phyloP scores from a whole-genome alignment of 2,797 vertebrate genomes.

The Tachyglossus aculeatus region DNA sequence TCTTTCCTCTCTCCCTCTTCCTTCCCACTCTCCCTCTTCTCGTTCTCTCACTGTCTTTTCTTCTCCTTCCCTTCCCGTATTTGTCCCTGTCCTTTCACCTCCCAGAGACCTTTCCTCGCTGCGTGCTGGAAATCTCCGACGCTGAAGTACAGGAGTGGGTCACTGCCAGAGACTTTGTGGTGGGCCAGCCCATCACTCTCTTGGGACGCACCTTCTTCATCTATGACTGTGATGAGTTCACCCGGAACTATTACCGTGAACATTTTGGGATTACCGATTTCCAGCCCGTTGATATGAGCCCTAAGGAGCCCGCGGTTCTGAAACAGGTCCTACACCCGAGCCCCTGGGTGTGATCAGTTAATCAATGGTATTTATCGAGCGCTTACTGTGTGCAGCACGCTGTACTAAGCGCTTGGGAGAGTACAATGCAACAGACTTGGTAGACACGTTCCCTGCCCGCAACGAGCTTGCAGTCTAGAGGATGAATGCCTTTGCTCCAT shows the following conservation, averaged over 20 bases:
- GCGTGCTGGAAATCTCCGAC: conserved; percentile 86
- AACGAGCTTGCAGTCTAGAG: no score
- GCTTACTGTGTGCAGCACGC: no score
- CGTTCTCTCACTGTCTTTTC: background rate
- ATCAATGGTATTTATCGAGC: no score
- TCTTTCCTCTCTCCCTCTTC: background rate
- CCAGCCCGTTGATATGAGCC: conserved; percentile 70
- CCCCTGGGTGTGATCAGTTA: background rate
- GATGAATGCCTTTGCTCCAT: no score
- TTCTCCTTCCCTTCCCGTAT: conserved; percentile 5
- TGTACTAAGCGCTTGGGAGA: no score
- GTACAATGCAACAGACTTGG: no score
- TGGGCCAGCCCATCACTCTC: conserved; percentile 82
- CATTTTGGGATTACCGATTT: conserved; percentile 81
- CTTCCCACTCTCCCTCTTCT: background rate
- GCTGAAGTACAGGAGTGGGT: conserved; percentile 89
- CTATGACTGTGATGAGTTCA: conserved; percentile 88
- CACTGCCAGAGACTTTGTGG: conserved; percentile 86
- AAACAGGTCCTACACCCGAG: conserved; percentile 72
- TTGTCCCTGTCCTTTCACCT: background rate
- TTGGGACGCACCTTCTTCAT: conserved; percentile 85
- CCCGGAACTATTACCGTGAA: conserved; percentile 81
- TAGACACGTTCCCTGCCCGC: no score
- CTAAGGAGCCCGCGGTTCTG: conserved; percentile 55
- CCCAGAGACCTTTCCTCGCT: conserved; percentile 86